A percentile compares a stretch with the other conserved stretches of the same genome.
phyloP scores from a whole-genome alignment of 35 echinoderm and acorn worm species.

The Apostichopus californicus region DNA sequence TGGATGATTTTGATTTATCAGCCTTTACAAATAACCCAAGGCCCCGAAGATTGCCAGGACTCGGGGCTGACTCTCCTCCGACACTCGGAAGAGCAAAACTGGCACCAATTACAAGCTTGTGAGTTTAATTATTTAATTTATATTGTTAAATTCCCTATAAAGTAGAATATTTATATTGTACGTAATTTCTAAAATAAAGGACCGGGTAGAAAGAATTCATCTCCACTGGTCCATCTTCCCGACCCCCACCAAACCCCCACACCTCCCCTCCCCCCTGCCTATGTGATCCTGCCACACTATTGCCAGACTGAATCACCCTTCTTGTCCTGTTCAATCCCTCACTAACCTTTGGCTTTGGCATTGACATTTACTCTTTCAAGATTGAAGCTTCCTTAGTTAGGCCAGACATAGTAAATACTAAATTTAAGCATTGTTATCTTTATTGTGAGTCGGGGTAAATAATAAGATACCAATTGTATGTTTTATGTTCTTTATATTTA shows the following conservation, averaged over 20 bases:
- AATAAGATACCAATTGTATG: no score
- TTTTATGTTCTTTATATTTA: no score
- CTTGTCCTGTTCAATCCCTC: no score
- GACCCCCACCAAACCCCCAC: neutral
- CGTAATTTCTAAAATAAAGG: neutral
- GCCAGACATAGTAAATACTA: no score
- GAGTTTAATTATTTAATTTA: neutral
- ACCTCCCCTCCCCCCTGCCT: no score
- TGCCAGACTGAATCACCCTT: no score
- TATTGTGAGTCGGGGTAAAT: no score
- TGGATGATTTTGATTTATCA: neutral
- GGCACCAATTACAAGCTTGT: constrained; percentile 21
- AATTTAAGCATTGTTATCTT: no score
- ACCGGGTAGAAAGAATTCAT: constrained; percentile 6
- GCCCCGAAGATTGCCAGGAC: neutral
- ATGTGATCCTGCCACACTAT: no score
- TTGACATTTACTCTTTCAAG: no score
- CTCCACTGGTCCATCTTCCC: constrained; percentile 1
- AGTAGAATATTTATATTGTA: constrained; percentile 1
- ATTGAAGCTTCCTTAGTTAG: no score
- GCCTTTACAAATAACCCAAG: constrained; percentile 19
- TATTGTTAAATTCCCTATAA: neutral
- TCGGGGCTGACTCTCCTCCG: neutral
- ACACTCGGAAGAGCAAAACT: constrained; percentile 28
- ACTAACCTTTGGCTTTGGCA: no score